Evolutionary conservation across 2,113 vertebrate genomes (phyloP).

Genomic region (Anas platyrhynchos): DNA sequence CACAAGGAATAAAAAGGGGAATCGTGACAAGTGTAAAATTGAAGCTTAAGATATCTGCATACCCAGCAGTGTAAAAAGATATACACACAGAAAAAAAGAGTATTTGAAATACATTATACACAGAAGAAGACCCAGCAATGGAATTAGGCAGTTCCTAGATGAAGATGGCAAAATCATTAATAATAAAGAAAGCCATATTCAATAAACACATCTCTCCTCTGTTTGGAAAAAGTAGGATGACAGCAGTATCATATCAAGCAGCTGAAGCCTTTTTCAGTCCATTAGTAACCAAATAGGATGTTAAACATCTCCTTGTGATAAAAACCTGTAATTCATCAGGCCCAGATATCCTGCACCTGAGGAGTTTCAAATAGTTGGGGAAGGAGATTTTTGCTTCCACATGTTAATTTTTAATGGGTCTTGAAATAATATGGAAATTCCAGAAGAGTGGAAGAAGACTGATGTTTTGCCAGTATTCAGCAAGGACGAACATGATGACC

Average conservation of each 20-base stretch:
- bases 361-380: conserved; percentile 38
- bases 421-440: conserved; percentile 62
- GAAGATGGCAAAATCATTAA: conserved; percentile 5
- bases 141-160: neutral
- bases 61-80: neutral
- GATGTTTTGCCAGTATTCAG: conserved; percentile 27
- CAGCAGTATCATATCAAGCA: conserved; percentile 36
- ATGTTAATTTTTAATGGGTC: conserved; percentile 64
- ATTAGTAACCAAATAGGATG: conserved; percentile 67
- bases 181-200: conserved; percentile 36
- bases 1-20: neutral
- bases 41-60: neutral
- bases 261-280: conserved; percentile 50
- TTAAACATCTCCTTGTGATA: conserved; percentile 56
- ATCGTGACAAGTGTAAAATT: neutral
- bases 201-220: conserved; percentile 20
- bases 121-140: neutral
- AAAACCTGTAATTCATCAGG: conserved; percentile 58
- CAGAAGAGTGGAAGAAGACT: conserved; percentile 55
- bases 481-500: conserved; percentile 44
- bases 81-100: neutral
- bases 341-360: conserved; percentile 43
- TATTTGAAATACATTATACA: neutral
- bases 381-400: conserved; percentile 41
- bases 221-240: conserved; percentile 31